phyloP scores from a whole-genome alignment of 2,113 vertebrate species.

The Lathamus discolor region DNA sequence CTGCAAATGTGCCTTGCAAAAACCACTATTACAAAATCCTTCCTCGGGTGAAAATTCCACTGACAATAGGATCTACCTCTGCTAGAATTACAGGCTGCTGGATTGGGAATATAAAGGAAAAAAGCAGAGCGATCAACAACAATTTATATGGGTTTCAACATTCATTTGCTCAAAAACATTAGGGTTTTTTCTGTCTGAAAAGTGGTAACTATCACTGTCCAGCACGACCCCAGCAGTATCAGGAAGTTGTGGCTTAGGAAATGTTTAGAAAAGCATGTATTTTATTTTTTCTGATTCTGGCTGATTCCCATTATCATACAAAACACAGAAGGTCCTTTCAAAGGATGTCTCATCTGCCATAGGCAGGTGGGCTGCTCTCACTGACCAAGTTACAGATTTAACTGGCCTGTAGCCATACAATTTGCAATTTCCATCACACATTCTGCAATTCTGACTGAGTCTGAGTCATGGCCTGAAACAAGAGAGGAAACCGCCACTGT shows the following conservation, averaged over 20 bases:
- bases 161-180: neutral
- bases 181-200: neutral
- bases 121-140: neutral
- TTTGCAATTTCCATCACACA: slow-evolving; percentile 10
- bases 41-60: slow-evolving; percentile 28
- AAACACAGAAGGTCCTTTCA: neutral
- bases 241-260: neutral
- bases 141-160: neutral
- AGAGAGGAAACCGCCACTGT: neutral
- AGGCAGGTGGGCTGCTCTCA: neutral
- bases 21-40: neutral
- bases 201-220: neutral
- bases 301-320: neutral
- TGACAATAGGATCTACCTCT: neutral
- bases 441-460: slow-evolving; percentile 13
- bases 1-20: slow-evolving; percentile 30
- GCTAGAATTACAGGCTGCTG: neutral
- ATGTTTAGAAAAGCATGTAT: neutral
- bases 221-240: neutral
- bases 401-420: neutral
- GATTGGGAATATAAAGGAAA: neutral
- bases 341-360: neutral
- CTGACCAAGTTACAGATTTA: neutral
- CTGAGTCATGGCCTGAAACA: slow-evolving; percentile 9
- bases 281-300: neutral